Conservation (phyloP, 2,113 vertebrate species). For the Strix aluco region DNA sequence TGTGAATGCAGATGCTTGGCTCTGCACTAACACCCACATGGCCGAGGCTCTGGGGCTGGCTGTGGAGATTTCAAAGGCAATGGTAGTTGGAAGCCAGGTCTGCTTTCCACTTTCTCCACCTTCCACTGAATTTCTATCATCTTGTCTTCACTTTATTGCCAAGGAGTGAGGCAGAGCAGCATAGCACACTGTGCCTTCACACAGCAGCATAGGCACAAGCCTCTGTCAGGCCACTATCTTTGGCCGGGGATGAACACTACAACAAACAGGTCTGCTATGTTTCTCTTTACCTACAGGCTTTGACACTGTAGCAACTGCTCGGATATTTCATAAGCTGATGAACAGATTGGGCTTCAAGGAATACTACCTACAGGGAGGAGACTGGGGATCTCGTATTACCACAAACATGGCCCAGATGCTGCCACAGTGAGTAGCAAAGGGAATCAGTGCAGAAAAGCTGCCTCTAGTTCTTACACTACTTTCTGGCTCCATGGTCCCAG, state of each 20-base stretch:
- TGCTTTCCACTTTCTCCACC: neutral
- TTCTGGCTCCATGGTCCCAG: neutral
- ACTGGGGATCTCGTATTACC: conserved; percentile 85
- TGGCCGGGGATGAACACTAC: neutral
- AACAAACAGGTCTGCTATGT: neutral
- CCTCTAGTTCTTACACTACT: neutral
- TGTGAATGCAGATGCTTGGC: neutral
- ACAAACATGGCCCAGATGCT: conserved; percentile 88
- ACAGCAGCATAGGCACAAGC: accelerated
- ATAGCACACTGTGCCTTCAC: neutral
- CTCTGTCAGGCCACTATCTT: neutral
- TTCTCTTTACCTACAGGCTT: conserved; percentile 74
- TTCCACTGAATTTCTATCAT: neutral
- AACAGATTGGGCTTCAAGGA: conserved; percentile 83
- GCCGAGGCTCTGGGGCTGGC: neutral
- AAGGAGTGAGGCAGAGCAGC: neutral
- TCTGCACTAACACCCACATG: neutral
- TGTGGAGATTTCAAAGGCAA: neutral
- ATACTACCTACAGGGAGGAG: conserved; percentile 89
- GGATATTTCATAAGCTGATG: conserved; percentile 89
- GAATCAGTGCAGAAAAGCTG: neutral
- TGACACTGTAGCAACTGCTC: conserved; percentile 73
- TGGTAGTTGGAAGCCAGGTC: neutral
- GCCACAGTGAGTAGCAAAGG: conserved; percentile 78
- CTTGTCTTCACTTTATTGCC: neutral